These are phyloP conservation scores for Chaetura pelagica DNA, from an alignment of 2,113 vertebrate species.

Conservation along the genomic window DNA sequence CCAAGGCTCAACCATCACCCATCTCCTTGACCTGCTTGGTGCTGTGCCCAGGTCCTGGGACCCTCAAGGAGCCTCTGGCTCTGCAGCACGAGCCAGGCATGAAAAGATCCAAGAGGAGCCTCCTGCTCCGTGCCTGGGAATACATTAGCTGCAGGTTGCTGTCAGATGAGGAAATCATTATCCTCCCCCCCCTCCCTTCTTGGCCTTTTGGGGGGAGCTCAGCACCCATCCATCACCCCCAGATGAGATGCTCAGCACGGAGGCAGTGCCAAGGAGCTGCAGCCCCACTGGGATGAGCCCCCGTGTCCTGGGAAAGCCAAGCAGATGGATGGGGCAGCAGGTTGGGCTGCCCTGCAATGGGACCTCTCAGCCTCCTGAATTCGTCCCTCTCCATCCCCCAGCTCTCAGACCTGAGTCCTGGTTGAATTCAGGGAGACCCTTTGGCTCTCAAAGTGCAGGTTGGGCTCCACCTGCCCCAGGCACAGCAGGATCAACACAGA, in stretches of 20 bases:
- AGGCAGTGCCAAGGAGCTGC: accelerated
- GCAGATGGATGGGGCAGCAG: accelerated
- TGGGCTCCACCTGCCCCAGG: neutral
- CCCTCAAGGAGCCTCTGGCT: neutral
- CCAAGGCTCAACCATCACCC: neutral
- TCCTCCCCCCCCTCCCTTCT: accelerated
- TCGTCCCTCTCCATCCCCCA: neutral
- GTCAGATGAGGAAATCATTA: neutral
- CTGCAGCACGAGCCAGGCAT: neutral
- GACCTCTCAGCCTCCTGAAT: accelerated
- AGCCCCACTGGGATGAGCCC: accelerated
- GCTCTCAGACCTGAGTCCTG: no score
- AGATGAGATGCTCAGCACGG: neutral
- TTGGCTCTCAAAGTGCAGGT: neutral
- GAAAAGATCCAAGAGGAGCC: neutral
- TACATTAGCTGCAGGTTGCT: neutral
- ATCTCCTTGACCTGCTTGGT: accelerated
- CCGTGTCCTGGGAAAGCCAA: accelerated
- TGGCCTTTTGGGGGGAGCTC: neutral
- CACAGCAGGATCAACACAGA: neutral
- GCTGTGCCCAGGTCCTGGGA: neutral
- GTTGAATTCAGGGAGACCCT: neutral
- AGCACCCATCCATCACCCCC: neutral
- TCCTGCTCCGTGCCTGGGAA: neutral
- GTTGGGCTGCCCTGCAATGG: accelerated